Base-by-base conservation (phyloP, 2,888 invertebrate species). In the Tetranychus truncatus region DNA sequence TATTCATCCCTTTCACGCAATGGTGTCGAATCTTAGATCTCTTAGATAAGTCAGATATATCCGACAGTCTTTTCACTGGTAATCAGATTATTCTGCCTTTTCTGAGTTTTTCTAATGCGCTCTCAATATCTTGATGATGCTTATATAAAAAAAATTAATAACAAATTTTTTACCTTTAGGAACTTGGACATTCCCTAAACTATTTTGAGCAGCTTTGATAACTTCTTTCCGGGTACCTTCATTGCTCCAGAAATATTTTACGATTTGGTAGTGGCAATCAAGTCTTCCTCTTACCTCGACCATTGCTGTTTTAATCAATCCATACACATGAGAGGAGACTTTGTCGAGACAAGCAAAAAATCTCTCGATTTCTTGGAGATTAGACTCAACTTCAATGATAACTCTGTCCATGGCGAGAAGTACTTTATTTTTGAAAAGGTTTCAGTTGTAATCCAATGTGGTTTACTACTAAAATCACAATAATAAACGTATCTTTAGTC, bases 321-420 rank as follows among this genome's bases (percentile, higher is more conserved):
- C 69, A 20, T 69, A 69, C 5, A 69, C 69, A 69, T 69, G 69
- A 24, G 20, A 24, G 69, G 69, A 24, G 11, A 24, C 69, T 69
- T 24, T 20, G 20, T 69, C 69, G 6, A 69, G 20, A 69, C 69
- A 69, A 18, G 8, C 5, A 11, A 69, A n/a, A 21, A 69, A 69
- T 20, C 69, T 18, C 11, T 69, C 69, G 20, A 69, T 21, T 21
- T 69, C 55, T 15, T 15, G 55, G 7, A 55, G 9, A 55, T 55
- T 55, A 1, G 55, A 55, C 15, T 55, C 55, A 15, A 55, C 15
- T 55, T 55, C 55, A 55, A 55, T 55, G 55, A 15, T 55, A 55
- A 55, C 7, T 15, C 9, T 15, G 15, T 55, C 55, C 55, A 55
- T 55, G 69, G n/a, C n/a, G 69, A 24, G 9, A 24, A 69, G 66